Evolutionary conservation across 2,888 invertebrate species (phyloP).

Genomic region (Lithophane socia): DNA sequence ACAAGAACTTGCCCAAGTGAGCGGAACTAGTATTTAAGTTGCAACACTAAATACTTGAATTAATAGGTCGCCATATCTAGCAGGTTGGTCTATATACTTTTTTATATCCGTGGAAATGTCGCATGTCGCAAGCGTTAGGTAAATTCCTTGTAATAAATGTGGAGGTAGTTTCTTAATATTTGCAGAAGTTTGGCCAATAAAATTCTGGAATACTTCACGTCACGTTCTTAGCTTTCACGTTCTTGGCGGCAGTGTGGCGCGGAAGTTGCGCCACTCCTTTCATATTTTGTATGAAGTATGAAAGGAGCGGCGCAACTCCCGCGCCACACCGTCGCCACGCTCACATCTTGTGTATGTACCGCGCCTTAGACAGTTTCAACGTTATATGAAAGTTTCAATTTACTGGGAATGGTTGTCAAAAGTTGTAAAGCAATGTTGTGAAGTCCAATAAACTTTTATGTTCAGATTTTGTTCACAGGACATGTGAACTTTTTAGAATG

Average conservation of each 20-base stretch:
- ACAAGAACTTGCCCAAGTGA: slow-evolving; percentile 37
- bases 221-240: too few relatives aligned
- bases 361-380: too few relatives aligned
- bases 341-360: too few relatives aligned
- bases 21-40: slow-evolving; percentile 49
- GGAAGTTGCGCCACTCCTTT: too few relatives aligned
- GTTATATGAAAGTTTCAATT: too few relatives aligned
- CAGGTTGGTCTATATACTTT: slow-evolving; percentile 22
- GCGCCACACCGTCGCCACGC: too few relatives aligned
- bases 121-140: slow-evolving; percentile 17
- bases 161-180: neutral
- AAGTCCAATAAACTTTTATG: too few relatives aligned
- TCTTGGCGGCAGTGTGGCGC: too few relatives aligned
- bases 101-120: slow-evolving; percentile 5
- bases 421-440: too few relatives aligned
- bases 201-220: neutral
- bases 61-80: slow-evolving; percentile 28
- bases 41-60: slow-evolving; percentile 34
- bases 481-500: neutral
- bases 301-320: too few relatives aligned
- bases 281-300: too few relatives aligned
- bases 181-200: neutral
- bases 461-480: neutral
- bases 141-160: neutral
- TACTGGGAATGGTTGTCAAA: too few relatives aligned